Percentiles rank a stretch among this genome's conserved stretches.
Conservation (phyloP, 1,140 invertebrate species). For the Drosophila takahashii region DNA sequence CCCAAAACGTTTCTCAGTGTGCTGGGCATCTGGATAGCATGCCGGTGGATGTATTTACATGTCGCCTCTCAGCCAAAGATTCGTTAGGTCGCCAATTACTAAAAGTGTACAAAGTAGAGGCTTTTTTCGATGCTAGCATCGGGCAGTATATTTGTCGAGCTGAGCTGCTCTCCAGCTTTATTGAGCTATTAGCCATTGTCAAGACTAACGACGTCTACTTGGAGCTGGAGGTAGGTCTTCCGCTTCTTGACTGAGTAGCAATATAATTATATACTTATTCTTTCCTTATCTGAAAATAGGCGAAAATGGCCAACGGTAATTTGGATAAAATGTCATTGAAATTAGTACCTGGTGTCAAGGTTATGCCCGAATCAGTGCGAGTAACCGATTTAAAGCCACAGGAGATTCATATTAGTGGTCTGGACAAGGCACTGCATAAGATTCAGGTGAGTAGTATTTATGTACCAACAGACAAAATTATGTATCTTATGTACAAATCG, state of each 20-base stretch:
- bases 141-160: slow-evolving; percentile 74
- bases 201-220: slow-evolving; percentile 72
- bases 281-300: slow-evolving; percentile 40
- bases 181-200: slow-evolving; percentile 67
- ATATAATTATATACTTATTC: not conserved
- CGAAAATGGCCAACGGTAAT: slow-evolving; percentile 66
- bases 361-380: slow-evolving; percentile 54
- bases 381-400: slow-evolving; percentile 68
- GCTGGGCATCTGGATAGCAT: slow-evolving; percentile 50
- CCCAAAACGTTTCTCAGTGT: slow-evolving; percentile 73
- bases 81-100: slow-evolving; percentile 57
- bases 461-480: no score
- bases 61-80: slow-evolving; percentile 70
- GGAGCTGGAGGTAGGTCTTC: slow-evolving; percentile 69
- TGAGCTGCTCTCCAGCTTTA: slow-evolving; percentile 55
- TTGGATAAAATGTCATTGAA: slow-evolving; percentile 77
- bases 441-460: slow-evolving; percentile 69
- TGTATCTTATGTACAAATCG: no score
- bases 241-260: no score
- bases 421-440: slow-evolving; percentile 80
- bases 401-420: slow-evolving; percentile 75
- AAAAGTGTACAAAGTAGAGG: slow-evolving; percentile 69
- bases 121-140: slow-evolving; percentile 61
- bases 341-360: slow-evolving; percentile 79
- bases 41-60: slow-evolving; percentile 63